These are phyloP conservation scores for Polietes domitor DNA, from an alignment of 2,888 invertebrate species.

Conservation along the genomic window DNA sequence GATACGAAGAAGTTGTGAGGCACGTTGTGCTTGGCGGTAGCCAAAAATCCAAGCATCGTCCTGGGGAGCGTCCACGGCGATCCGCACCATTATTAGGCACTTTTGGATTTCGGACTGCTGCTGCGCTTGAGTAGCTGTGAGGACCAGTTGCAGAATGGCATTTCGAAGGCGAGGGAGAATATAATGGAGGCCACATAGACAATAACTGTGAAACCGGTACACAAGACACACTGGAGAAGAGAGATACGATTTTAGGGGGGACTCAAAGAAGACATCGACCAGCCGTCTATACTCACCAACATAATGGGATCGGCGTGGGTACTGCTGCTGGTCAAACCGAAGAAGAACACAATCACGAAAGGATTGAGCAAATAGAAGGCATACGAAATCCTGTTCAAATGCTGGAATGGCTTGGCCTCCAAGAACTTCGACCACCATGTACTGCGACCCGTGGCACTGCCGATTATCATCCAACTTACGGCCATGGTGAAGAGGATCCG, in stretches of 20 bases:
- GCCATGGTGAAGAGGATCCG: conserved; percentile 83
- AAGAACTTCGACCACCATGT: conserved; percentile 79
- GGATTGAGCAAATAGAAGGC: conserved; percentile 84
- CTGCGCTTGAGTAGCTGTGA: conserved; percentile 70
- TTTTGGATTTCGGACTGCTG: conserved; percentile 46
- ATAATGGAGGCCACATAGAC: conserved; percentile 77
- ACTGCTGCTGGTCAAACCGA: conserved; percentile 77
- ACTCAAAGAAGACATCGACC: neutral
- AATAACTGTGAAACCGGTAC: conserved; percentile 77
- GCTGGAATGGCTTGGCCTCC: conserved; percentile 79
- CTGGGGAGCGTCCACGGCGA: no score
- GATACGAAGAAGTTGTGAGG: neutral
- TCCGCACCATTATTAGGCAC: conserved; percentile 51
- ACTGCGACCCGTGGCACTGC: conserved; percentile 82
- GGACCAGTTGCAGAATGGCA: conserved; percentile 79
- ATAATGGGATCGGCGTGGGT: conserved; percentile 80
- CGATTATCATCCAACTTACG: conserved; percentile 83
- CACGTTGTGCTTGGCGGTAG: no score
- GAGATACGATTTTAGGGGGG: neutral
- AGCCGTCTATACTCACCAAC: conserved; percentile 73
- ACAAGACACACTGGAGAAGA: conserved; percentile 74
- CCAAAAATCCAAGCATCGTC: no score
- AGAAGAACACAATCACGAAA: conserved; percentile 82
- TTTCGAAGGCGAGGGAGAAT: conserved; percentile 78
- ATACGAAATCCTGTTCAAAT: conserved; percentile 83